Percentiles rank a stretch among this genome's conserved stretches.
phyloP scores from a whole-genome alignment of 2,113 vertebrate genomes.

The Ahaetulla prasina region DNA sequence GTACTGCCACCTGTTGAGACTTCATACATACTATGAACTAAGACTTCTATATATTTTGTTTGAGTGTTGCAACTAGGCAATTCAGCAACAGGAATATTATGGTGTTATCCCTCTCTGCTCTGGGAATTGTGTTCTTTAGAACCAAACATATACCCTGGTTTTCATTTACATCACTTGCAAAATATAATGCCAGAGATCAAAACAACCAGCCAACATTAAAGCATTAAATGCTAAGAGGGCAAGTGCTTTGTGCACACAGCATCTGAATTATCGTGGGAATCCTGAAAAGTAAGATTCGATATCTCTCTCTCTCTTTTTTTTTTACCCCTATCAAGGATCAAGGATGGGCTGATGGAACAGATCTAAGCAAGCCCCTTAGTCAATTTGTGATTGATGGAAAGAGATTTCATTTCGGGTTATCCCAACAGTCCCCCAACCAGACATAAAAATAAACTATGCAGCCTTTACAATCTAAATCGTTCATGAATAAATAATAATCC shows the following conservation, averaged over 20 bases:
- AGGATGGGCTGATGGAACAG: too few species aligned
- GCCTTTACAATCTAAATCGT: conserved; percentile 38
- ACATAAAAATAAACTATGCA: conserved; percentile 23
- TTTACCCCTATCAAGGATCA: too few species aligned
- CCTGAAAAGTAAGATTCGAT: rapidly evolving
- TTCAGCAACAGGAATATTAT: neutral
- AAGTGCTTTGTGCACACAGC: neutral
- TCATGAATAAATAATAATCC: conserved; percentile 55
- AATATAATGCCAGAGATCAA: neutral
- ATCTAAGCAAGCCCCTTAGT: neutral
- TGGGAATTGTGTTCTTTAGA: neutral
- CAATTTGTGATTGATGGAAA: neutral
- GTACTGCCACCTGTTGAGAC: neutral
- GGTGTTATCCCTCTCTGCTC: neutral
- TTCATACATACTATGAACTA: neutral
- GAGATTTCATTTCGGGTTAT: neutral
- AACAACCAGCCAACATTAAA: neutral
- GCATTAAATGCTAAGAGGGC: neutral
- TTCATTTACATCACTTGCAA: neutral
- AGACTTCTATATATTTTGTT: neutral
- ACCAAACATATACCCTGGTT: neutral
- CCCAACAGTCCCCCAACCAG: conserved; percentile 11
- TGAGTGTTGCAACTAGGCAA: neutral
- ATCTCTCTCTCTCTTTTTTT: neutral
- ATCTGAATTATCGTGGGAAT: neutral